Conservation (phyloP, 2,888 invertebrate genomes). For the Caenorhabditis sp. region DNA sequence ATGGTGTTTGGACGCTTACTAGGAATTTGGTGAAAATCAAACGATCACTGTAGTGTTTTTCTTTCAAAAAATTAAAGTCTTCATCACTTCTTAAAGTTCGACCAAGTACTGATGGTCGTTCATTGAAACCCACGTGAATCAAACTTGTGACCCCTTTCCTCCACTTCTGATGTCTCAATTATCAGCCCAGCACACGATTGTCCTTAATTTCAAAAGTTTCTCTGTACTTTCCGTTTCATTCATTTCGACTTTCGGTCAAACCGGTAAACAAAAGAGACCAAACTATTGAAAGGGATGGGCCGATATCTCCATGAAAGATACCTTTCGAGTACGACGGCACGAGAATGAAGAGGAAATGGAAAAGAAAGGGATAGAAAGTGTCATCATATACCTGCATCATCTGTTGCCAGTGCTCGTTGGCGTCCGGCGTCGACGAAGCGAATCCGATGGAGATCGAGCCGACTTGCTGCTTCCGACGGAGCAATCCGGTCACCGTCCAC, state of each 20-base stretch:
- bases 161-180: neutral
- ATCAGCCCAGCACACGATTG: too few relatives aligned
- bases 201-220: neutral
- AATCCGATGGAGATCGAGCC: constrained; percentile 70
- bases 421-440: constrained; percentile 67
- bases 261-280: constrained; percentile 6
- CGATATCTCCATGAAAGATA: neutral
- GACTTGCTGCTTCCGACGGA: constrained; percentile 68
- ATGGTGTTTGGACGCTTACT: too few relatives aligned
- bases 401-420: constrained; percentile 75
- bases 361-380: constrained; percentile 24
- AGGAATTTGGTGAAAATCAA: too few relatives aligned
- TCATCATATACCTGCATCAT: constrained; percentile 69
- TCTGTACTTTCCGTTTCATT: neutral
- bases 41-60: too few relatives aligned
- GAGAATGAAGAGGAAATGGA: constrained; percentile 1
- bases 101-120: too few relatives aligned
- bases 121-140: constrained; percentile 31
- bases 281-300: constrained; percentile 38
- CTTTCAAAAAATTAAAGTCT: too few relatives aligned
- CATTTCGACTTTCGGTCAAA: neutral
- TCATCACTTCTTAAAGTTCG: too few relatives aligned
- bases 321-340: neutral
- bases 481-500: constrained; percentile 68
- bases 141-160: constrained; percentile 27